These are phyloP conservation scores for Arrhopalites spinosus DNA, from an alignment of 2,888 invertebrate genomes.

Conservation along the genomic window DNA sequence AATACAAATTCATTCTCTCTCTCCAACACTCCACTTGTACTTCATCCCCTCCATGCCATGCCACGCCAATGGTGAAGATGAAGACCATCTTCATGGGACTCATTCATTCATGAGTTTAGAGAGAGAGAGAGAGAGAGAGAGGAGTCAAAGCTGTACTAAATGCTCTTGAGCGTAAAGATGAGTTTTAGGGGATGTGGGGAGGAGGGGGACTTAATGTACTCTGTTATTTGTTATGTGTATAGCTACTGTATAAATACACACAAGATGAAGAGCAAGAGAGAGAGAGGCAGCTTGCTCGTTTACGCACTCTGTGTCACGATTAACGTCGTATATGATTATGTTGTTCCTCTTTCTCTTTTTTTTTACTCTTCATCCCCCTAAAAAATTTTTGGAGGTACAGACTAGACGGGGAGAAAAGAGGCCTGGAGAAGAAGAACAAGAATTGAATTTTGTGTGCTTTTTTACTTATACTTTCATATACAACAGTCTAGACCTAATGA, in stretches of 20 bases:
- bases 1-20: neutral
- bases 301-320: neutral
- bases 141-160: too few species aligned
- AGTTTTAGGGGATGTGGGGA: too few species aligned
- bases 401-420: neutral
- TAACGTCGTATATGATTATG: neutral
- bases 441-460: neutral
- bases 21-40: neutral
- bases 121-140: too few species aligned
- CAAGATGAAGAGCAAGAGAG: too few species aligned
- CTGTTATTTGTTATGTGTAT: too few species aligned
- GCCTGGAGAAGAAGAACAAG: neutral
- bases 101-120: too few species aligned
- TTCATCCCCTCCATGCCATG: too few species aligned
- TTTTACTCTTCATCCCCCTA: neutral
- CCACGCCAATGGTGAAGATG: too few species aligned
- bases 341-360: neutral
- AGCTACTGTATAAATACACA: neutral
- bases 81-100: too few species aligned
- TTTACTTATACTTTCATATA: neutral
- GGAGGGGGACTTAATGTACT: too few species aligned
- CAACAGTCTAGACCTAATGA: constrained; percentile 19
- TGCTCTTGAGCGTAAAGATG: too few species aligned
- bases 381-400: neutral
- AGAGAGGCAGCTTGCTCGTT: neutral